phyloP scores from a whole-genome alignment of 2,113 vertebrate genomes.

The Bos indicus region DNA sequence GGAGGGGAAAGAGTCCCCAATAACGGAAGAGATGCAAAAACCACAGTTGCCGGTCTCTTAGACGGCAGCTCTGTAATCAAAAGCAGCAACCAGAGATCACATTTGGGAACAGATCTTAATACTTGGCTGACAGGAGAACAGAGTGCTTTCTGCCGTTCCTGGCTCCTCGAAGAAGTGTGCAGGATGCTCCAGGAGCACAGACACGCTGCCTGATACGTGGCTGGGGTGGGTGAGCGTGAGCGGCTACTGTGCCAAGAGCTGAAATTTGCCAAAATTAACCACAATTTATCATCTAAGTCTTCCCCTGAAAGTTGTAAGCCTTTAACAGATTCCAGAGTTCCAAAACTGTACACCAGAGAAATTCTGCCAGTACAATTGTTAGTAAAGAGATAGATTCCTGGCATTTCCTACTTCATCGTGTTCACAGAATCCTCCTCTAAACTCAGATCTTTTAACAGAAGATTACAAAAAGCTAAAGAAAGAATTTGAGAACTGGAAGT shows the following conservation, averaged over 20 bases:
- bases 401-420: not conserved
- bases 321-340: not conserved
- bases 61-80: too few relatives aligned
- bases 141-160: not conserved
- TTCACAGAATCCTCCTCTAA: not conserved
- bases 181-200: not conserved
- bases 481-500: slow-evolving; percentile 6
- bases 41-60: not conserved
- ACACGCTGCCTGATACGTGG: not conserved
- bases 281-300: not conserved
- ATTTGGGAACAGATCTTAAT: not conserved
- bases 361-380: not conserved
- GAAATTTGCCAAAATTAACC: not conserved
- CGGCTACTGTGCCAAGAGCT: not conserved
- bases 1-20: not conserved
- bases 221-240: not conserved
- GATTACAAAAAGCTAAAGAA: slow-evolving; percentile 23
- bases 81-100: not conserved
- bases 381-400: not conserved
- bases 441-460: not conserved
- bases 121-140: not conserved
- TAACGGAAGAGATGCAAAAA: not conserved
- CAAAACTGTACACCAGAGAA: not conserved
- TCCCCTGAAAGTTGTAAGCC: not conserved
- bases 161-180: not conserved